Base-by-base conservation (phyloP, 2,113 vertebrate genomes). In the Scopus umbretta region DNA sequence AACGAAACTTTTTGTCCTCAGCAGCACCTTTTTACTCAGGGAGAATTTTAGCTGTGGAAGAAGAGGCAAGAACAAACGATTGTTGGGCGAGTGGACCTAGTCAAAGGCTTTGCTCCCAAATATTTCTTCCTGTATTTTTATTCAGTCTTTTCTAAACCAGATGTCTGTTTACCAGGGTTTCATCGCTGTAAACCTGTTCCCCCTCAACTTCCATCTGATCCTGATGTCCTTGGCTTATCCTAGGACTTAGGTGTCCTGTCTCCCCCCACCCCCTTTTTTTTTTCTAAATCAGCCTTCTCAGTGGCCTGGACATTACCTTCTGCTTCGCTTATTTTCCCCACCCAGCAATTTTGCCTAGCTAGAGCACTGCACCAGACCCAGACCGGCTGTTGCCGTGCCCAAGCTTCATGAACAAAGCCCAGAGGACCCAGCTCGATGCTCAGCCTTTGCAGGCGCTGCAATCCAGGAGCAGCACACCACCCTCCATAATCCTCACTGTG, bases 351-450 rank as follows among this genome's bases (percentile, higher is more conserved):
- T 38, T 62, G 17, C 29, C 36, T 13, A 4, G 9, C 42, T 56
- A 36, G 84, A 56, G 42, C 50, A 22, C 16, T 8, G 43, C 42
- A 11, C 7, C 32, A 15, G 50, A 29, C 40, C 59, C 42, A 11
- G 59, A 27, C 4, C 1, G 0, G 13, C 40, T 23, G 2, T 15
- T 0, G 1, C n/a, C 2, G 0, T 11, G 12, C 27, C 26, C 21
- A 40, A 5, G 16, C 49, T 52, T 72, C 58, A 20, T 5, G 16
- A 62, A 16, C 11, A 36, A 25, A 55, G 12, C 34, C 21, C 26
- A 20, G 3, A 11, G 27, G 34, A 40, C 40, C 5, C 58, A 17
- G 29, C 29, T 13, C 4, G 7, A 20, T 13, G 29, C 30, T 76
- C 47, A 58, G n/a, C 25, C 17, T n/a, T n/a, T 4, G 3, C 3